phyloP scores from a whole-genome alignment of 2,113 vertebrate species.

The Heloderma charlesbogerti region DNA sequence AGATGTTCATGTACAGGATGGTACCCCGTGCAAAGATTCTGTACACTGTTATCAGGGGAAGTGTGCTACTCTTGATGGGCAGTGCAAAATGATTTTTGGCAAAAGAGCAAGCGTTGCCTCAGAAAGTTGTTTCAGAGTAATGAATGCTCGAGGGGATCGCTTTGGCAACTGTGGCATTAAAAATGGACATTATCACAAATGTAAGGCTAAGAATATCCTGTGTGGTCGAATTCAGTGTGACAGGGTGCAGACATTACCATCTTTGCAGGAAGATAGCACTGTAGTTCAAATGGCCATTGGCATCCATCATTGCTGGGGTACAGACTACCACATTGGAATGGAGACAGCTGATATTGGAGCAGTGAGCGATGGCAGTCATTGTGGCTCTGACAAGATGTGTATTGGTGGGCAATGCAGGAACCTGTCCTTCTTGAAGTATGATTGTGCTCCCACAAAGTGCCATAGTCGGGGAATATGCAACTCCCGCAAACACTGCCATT shows the following conservation, averaged over 20 bases:
- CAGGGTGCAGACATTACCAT: constrained; percentile 33
- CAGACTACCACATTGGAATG: background rate
- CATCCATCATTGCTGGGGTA: constrained; percentile 12
- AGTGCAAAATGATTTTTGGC: constrained; percentile 78
- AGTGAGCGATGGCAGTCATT: constrained; percentile 26
- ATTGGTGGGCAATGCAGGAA: fast-evolving
- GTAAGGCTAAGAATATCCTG: constrained; percentile 6
- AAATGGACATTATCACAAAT: constrained; percentile 4
- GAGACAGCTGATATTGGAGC: background rate
- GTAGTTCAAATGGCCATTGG: constrained; percentile 37
- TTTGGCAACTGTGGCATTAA: constrained; percentile 50
- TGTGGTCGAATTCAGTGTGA: constrained; percentile 50
- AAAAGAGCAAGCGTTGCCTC: background rate
- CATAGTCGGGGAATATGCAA: constrained; percentile 81
- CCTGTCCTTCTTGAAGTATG: background rate
- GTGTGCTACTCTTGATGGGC: constrained; percentile 75
- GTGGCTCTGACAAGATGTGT: background rate
- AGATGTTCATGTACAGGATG: constrained; percentile 77
- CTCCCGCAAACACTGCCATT: constrained; percentile 89
- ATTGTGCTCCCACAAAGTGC: constrained; percentile 34
- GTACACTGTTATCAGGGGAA: constrained; percentile 76
- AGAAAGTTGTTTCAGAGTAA: constrained; percentile 22
- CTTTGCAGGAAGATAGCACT: background rate
- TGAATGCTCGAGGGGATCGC: constrained; percentile 40
- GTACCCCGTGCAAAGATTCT: constrained; percentile 65